Base-by-base conservation (phyloP, 2,113 vertebrate genomes). In the Pandion haliaetus region DNA sequence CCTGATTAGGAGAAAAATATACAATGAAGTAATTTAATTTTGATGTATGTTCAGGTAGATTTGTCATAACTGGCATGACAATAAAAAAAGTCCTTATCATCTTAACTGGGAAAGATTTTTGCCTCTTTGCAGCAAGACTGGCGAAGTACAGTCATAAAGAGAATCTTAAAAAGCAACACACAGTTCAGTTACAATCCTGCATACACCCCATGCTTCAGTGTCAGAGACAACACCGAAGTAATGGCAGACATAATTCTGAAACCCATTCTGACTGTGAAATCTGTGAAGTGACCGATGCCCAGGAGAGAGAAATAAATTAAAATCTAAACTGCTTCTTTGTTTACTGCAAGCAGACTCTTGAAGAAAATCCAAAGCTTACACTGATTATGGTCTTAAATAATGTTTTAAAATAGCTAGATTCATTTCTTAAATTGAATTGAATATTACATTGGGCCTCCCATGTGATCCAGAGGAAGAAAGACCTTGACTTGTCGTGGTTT, bases 241-340 rank as follows among this genome's bases (percentile, higher is more conserved):
- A 92, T 42, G 49, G 42, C 88, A 92, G 83, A 45, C 78, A 72
- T 28, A 67, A 87, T 65, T 93, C 93, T 88, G 78, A 82, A 96
- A 69, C 12, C 34, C 61, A 50, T 57, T 23, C 52, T 32, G 36
- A 40, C 47, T 67, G 20, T 73, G 76, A 91, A 90, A 91, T 15
- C 52, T 79, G 38, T 44, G 52, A 77, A 67, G 44, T 82, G 91
- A 77, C 2, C 17, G 84, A 91, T 65, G 42, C 21, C n/a, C 52
- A 65, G 62, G 8, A 25, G 36, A 76, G 65, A 94, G 57, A 94
- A 93, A 80, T 58, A 94, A 89, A 84, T 72, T 34, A 76, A 89
- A 91, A 91, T 72, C 19, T 55, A 80, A 95, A 85, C 62, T 82
- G 40, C 66, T 82, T 66, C 36, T 85, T 70, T 14, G 25, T 80